Evolutionary conservation across 2,113 vertebrate species (phyloP).

Genomic region (Pangasianodon hypophthalmus): DNA sequence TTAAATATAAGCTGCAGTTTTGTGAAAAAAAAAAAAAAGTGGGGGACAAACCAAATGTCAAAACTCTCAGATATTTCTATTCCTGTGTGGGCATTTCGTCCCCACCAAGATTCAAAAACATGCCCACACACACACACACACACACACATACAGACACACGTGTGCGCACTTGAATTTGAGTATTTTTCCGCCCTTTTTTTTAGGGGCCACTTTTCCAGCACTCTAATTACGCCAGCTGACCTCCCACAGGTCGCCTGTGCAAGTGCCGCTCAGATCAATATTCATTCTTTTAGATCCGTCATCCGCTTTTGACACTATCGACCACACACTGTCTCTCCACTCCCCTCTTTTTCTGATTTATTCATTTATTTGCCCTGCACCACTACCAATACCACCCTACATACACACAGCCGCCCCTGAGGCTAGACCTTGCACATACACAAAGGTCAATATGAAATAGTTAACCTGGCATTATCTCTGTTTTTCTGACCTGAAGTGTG

Average conservation of each 20-base stretch:
- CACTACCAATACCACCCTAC: constrained; percentile 25
- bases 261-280: constrained; percentile 78
- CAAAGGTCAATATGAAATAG: constrained; percentile 40
- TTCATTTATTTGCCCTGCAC: constrained; percentile 70
- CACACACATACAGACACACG: not conserved
- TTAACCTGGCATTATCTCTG: constrained; percentile 55
- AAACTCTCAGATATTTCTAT: not conserved
- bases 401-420: constrained; percentile 33
- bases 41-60: not conserved
- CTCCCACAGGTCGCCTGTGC: constrained; percentile 76
- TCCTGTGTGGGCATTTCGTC: not conserved
- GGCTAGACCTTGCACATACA: constrained; percentile 48
- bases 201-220: constrained; percentile 59
- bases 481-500: constrained; percentile 29
- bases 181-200: constrained; percentile 5
- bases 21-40: not conserved
- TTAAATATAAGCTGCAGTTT: not conserved
- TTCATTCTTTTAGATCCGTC: constrained; percentile 85
- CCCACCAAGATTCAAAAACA: not conserved
- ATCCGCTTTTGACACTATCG: constrained; percentile 82
- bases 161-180: not conserved
- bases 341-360: constrained; percentile 67
- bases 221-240: constrained; percentile 79
- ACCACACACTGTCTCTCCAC: constrained; percentile 72
- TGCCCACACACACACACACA: not conserved